A percentile compares a stretch with the other conserved stretches of the same genome.
Evolutionary conservation across 2,888 invertebrate species (phyloP).

Genomic region (Dorcus hopei): DNA sequence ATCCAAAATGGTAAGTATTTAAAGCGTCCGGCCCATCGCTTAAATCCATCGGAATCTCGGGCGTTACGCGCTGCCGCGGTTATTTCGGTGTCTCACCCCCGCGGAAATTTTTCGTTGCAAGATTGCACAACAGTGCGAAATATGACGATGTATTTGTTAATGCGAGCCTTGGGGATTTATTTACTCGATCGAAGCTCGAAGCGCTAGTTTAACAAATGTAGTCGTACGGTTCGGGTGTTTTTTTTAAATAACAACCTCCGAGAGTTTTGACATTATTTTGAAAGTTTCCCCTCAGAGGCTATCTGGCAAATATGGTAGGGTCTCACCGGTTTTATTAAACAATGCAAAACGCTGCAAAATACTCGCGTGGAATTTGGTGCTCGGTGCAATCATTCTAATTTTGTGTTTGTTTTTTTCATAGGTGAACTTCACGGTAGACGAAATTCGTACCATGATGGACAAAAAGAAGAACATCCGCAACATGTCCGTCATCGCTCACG

Average conservation of each 20-base stretch:
- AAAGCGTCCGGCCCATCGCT: background rate
- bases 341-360: background rate
- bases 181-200: background rate
- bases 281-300: background rate
- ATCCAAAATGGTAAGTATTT: constrained; percentile 75
- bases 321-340: constrained; percentile 1
- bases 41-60: no score
- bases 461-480: constrained; percentile 99
- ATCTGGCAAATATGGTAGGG: constrained; percentile 15
- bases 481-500: constrained; percentile 99
- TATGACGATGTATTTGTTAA: constrained; percentile 22
- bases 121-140: constrained; percentile 50
- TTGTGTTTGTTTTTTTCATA: constrained; percentile 46
- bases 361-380: background rate
- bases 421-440: constrained; percentile 99
- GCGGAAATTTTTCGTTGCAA: background rate
- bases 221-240: background rate
- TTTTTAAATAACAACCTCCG: background rate
- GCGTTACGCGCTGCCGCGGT: no score
- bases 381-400: constrained; percentile 9
- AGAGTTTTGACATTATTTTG: background rate
- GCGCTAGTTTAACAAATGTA: background rate
- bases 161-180: background rate
- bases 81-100: no score
- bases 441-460: constrained; percentile 99